Evolutionary conservation across 2,888 invertebrate genomes (phyloP).

Genomic region (Ganaspis brasiliensis): DNA sequence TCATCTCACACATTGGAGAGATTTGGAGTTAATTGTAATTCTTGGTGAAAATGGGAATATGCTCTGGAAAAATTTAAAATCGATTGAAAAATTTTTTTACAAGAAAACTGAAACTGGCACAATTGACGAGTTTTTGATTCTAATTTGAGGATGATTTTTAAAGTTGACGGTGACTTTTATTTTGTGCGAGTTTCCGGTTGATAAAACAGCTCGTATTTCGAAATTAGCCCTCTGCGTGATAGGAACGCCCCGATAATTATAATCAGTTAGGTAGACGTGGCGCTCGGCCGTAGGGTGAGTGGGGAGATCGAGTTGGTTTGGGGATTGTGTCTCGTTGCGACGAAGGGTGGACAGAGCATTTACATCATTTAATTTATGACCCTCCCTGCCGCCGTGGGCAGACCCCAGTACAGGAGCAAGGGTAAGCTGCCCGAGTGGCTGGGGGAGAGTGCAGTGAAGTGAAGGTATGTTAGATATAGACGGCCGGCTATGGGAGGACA

Average conservation of each 20-base stretch:
- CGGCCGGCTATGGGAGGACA: constrained; percentile 66
- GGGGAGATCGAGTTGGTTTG: constrained; percentile 63
- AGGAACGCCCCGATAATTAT: constrained; percentile 41
- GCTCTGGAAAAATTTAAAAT: no score
- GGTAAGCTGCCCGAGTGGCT: constrained; percentile 5
- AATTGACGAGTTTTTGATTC: no score
- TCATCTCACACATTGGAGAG: background rate
- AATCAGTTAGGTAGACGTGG: constrained; percentile 39
- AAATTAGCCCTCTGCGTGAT: constrained; percentile 35
- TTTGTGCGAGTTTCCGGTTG: constrained; percentile 5
- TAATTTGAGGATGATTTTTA: background rate
- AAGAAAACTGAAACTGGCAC: no score
- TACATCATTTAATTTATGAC: constrained; percentile 81
- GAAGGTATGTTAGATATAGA: constrained; percentile 63
- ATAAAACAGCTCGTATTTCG: constrained; percentile 14
- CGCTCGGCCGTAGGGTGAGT: constrained; percentile 42
- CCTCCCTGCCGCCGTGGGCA: constrained; percentile 67
- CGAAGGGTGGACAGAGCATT: constrained; percentile 79
- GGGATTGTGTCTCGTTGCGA: constrained; percentile 63
- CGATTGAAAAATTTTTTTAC: no score
- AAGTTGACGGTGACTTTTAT: background rate
- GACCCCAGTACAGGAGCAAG: constrained; percentile 21
- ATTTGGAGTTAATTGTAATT: constrained; percentile 14
- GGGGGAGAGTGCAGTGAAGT: constrained; percentile 39
- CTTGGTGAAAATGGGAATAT: constrained; percentile 48